A percentile compares a stretch with the other conserved stretches of the same genome.
phyloP scores from a whole-genome alignment of 2,113 vertebrate genomes.

The Perca schrenkii region DNA sequence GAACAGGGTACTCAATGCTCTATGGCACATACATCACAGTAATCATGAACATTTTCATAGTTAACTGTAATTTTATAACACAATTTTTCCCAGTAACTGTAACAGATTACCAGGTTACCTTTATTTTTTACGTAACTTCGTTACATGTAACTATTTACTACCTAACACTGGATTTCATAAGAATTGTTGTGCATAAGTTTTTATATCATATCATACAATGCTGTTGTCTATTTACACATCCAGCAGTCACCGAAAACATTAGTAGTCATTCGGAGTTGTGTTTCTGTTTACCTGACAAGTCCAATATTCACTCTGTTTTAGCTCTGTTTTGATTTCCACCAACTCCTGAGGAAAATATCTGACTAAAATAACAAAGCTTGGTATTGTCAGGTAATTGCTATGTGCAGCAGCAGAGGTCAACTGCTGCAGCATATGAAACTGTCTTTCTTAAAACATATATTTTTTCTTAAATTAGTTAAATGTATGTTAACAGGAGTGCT shows the following conservation, averaged over 20 bases:
- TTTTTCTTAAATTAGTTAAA: background rate
- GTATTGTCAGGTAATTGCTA: background rate
- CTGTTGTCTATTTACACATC: background rate
- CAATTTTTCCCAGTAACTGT: too few species aligned
- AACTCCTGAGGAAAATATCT: background rate
- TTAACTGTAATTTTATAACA: too few species aligned
- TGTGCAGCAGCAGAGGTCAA: background rate
- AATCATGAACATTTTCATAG: too few species aligned
- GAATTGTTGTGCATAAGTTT: too few species aligned
- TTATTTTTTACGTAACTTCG: too few species aligned
- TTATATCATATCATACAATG: too few species aligned
- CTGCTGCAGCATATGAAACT: background rate
- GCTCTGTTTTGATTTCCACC: constrained; percentile 1
- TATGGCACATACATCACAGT: too few species aligned
- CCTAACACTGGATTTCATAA: too few species aligned
- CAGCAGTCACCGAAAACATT: background rate
- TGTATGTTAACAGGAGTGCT: background rate
- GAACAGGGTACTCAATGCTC: too few species aligned
- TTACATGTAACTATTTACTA: too few species aligned
- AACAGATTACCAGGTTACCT: too few species aligned
- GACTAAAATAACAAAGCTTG: background rate
- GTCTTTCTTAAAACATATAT: background rate
- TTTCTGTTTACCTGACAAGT: background rate
- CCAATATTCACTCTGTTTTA: background rate
- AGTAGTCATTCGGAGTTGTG: too few species aligned